phyloP scores from a whole-genome alignment of 2,113 vertebrate species.

The Bos taurus region DNA sequence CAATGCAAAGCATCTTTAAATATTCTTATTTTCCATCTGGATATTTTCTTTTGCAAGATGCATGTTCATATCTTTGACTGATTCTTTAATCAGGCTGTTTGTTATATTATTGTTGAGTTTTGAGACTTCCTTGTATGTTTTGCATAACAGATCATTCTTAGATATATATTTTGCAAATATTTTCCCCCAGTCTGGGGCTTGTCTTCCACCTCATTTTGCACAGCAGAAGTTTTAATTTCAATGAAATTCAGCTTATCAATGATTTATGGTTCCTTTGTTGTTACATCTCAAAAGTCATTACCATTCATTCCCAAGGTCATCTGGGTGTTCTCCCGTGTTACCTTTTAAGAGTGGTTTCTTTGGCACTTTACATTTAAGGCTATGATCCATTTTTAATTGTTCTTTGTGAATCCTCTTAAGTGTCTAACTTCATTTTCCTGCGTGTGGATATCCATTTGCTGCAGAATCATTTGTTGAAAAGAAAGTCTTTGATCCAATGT shows the following conservation, averaged over 20 bases:
- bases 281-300: neutral
- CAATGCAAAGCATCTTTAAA: too few species aligned
- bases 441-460: neutral
- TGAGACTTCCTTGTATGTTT: neutral
- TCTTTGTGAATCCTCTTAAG: neutral
- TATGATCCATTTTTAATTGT: neutral
- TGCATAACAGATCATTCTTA: neutral
- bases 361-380: neutral
- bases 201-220: neutral
- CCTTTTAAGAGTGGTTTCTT: neutral
- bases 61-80: neutral
- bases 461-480: neutral
- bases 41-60: neutral
- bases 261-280: neutral
- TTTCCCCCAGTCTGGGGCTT: neutral
- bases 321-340: neutral
- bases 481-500: neutral
- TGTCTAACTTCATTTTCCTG: neutral
- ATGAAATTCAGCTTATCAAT: neutral
- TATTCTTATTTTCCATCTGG: neutral
- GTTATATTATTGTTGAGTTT: neutral
- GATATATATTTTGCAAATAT: neutral
- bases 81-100: neutral
- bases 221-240: neutral
- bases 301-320: neutral